phyloP scores from a whole-genome alignment of 2,888 invertebrate species.

The Poecilobothrus nobilitatus region DNA sequence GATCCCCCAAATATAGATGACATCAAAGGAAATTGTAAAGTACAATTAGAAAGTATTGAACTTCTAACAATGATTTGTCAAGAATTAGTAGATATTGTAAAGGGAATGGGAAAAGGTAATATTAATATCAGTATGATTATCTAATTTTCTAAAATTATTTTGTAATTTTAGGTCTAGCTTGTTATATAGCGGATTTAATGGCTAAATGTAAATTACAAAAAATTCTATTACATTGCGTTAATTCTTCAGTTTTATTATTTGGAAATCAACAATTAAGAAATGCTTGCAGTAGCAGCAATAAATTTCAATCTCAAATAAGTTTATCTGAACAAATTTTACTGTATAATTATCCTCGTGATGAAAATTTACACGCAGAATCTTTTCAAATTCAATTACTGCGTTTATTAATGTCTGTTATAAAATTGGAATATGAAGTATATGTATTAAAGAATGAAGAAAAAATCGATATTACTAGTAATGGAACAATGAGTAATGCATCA shows the following conservation, averaged over 20 bases:
- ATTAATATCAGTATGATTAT: background rate
- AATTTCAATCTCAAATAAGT: constrained; percentile 36
- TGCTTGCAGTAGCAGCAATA: constrained; percentile 23
- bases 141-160: no score
- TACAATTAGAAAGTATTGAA: constrained; percentile 67
- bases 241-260: constrained; percentile 58
- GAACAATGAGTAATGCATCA: constrained; percentile 26
- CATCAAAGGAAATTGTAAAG: constrained; percentile 64
- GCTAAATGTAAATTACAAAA: constrained; percentile 75
- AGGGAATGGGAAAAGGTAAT: constrained; percentile 57
- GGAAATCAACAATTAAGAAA: constrained; percentile 21
- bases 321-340: constrained; percentile 66
- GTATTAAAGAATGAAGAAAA: constrained; percentile 46
- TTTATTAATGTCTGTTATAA: constrained; percentile 61
- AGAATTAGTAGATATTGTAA: constrained; percentile 63
- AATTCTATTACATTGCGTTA: constrained; percentile 67
- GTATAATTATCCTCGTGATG: constrained; percentile 61
- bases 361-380: constrained; percentile 57
- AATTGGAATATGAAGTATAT: constrained; percentile 64
- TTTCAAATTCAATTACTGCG: constrained; percentile 59
- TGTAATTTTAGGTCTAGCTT: constrained; percentile 52
- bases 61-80: constrained; percentile 62
- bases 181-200: constrained; percentile 65
- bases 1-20: constrained; percentile 58
- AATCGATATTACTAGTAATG: background rate